Base-by-base conservation (phyloP, 2,888 invertebrate genomes). In the Adelphocoris suturalis region DNA sequence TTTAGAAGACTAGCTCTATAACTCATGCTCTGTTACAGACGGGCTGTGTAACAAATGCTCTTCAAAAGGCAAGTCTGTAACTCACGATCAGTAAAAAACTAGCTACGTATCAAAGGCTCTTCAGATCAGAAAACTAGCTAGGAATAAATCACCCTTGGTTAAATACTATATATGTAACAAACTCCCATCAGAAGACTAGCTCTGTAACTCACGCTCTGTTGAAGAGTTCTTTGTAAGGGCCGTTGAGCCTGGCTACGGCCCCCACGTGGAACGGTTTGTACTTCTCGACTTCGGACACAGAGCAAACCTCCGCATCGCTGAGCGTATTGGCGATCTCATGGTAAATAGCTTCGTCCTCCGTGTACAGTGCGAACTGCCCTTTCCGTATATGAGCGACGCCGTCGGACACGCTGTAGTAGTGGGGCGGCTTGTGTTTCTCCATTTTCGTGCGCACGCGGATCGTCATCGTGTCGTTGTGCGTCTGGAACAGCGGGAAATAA, bases 161-260 rank as follows among this genome's bases (percentile, higher is more conserved):
- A n/a, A n/a, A n/a, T n/a, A n/a, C n/a, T n/a, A n/a, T n/a, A n/a
- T n/a, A n/a, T n/a, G n/a, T n/a, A n/a, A n/a, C n/a, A n/a, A n/a
- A n/a, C n/a, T n/a, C n/a, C n/a, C n/a, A n/a, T 7, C 7, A 37
- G 37, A 37, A 37, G 7, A 7, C n/a, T n/a, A 7, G 7, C 37
- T 4, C 37, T 2, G 37, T 37, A 47, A 55, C 91, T 91, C 88
- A 92, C 92, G 89, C 92, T 90, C 90, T 89, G 88, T 91, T 91
- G 52, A 92, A 89, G 68, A 90, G 90, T 52, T 92, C 92, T 85
- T 90, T 91, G 55, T 91, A 90, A 52, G 92, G 92, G 47, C 91
- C 91, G 68, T 90, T 90, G 52, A 91, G 90, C 90, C 91, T 88
- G 46, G 91, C 91, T 23, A 91, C 90, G 9, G 87, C 84, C 4